A percentile compares a stretch with the other conserved stretches of the same genome.
These are phyloP conservation scores for Parazoanthus darwini DNA, from an alignment of 92 coral and sea anemone genomes.

Conservation along the genomic window DNA sequence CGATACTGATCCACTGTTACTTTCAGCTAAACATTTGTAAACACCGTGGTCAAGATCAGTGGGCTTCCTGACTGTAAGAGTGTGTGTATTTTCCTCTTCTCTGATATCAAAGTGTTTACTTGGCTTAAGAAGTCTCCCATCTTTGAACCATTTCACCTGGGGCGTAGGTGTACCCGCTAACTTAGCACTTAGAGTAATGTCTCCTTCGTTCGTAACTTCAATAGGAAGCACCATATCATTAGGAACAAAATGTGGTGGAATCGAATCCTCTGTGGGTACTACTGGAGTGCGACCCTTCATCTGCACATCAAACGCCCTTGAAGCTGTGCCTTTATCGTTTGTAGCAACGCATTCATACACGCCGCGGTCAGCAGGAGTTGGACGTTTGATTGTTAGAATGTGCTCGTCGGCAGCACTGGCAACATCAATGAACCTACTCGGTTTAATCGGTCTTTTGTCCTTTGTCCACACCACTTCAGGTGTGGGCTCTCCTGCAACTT, in stretches of 20 bases:
- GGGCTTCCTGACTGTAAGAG: constrained; percentile 8
- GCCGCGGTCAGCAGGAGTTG: constrained; percentile 74
- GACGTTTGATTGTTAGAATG: constrained; percentile 64
- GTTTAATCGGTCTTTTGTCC: constrained; percentile 67
- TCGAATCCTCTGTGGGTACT: constrained; percentile 44
- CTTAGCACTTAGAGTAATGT: constrained; percentile 30
- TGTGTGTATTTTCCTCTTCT: constrained; percentile 13
- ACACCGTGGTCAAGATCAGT: constrained; percentile 44
- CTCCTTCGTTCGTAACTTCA: constrained; percentile 46
- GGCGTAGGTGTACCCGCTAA: constrained; percentile 49
- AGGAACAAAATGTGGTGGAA: constrained; percentile 72
- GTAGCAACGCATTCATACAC: constrained; percentile 69
- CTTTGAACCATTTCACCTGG: constrained; percentile 54
- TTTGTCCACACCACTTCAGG: constrained; percentile 82
- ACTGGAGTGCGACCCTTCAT: constrained; percentile 58
- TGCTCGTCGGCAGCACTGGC: constrained; percentile 61
- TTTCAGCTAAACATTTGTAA: constrained; percentile 53
- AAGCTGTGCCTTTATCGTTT: constrained; percentile 70
- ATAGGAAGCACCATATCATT: constrained; percentile 29
- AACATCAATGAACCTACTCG: constrained; percentile 67
- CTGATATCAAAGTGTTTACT: constrained; percentile 28
- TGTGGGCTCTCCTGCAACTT: constrained; percentile 72
- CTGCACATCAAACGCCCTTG: constrained; percentile 58
- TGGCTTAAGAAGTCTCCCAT: constrained; percentile 56
- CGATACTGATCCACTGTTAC: constrained; percentile 54